These are phyloP conservation scores for Caenorhabditis auriculariae DNA, from an alignment of 2,888 invertebrate species.

Conservation along the genomic window DNA sequence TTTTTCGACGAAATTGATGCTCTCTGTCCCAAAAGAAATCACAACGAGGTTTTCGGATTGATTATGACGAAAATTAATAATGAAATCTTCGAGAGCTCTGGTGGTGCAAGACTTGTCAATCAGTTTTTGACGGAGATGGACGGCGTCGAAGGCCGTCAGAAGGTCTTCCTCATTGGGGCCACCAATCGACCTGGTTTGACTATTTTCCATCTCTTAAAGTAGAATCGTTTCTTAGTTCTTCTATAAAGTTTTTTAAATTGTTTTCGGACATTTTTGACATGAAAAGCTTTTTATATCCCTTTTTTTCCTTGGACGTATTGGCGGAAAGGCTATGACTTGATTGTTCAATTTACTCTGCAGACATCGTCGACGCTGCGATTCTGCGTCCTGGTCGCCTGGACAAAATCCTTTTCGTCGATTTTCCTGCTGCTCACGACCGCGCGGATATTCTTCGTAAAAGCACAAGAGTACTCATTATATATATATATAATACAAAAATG, in stretches of 20 bases:
- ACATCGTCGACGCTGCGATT: conserved; percentile 93
- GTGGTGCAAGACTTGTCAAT: conserved; percentile 80
- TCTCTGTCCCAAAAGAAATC: conserved; percentile 84
- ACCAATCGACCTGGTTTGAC: conserved; percentile 79
- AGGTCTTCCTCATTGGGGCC: conserved; percentile 92
- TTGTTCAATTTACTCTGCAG: conserved; percentile 63
- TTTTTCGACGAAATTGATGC: conserved; percentile 98
- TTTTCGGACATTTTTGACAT: too few species aligned
- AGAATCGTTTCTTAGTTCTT: not conserved
- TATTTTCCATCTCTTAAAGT: not conserved
- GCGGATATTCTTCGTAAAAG: conserved; percentile 77
- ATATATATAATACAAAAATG: not conserved
- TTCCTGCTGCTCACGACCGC: conserved; percentile 80
- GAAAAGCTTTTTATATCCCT: not conserved
- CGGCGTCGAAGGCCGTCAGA: conserved; percentile 85
- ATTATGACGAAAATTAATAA: not conserved
- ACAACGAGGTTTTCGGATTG: conserved; percentile 67
- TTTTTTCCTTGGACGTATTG: not conserved
- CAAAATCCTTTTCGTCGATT: conserved; percentile 83
- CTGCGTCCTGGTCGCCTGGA: conserved; percentile 86
- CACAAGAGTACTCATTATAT: conserved; percentile 46
- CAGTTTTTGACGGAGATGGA: conserved; percentile 98
- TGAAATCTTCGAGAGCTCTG: conserved; percentile 60
- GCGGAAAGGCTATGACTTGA: not conserved
- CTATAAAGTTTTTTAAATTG: not conserved